Evolutionary conservation across 2,113 vertebrate species (phyloP).

Genomic region (Asarcornis scutulata): DNA sequence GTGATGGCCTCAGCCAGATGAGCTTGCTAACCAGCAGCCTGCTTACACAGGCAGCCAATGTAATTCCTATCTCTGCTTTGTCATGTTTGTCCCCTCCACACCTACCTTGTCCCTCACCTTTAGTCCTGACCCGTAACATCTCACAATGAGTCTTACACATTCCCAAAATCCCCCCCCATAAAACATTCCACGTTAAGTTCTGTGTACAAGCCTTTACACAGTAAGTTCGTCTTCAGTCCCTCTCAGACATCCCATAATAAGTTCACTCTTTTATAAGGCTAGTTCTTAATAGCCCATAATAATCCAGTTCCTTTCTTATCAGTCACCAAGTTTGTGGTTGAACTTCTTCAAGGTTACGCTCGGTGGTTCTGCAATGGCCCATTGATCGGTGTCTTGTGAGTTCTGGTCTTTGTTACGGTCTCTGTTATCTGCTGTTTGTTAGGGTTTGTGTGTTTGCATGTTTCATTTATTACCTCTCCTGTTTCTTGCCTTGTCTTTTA

Average conservation of each 20-base stretch:
- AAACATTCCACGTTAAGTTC: neutral
- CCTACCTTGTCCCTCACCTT: neutral
- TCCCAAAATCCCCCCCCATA: neutral
- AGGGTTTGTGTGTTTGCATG: neutral
- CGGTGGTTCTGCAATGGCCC: neutral
- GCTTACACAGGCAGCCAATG: neutral
- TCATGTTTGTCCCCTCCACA: neutral
- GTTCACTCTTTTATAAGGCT: constrained; percentile 1
- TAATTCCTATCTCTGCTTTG: neutral
- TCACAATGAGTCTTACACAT: neutral
- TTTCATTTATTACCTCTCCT: constrained; percentile 48
- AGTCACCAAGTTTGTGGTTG: constrained; percentile 35
- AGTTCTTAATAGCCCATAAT: constrained; percentile 19
- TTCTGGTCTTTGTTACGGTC: neutral
- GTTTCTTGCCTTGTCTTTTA: constrained; percentile 52
- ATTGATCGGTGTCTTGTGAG: neutral
- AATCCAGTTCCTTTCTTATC: neutral
- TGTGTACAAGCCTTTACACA: neutral
- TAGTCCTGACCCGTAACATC: neutral
- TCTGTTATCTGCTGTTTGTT: constrained; percentile 41
- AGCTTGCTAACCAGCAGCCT: neutral
- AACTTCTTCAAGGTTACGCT: constrained; percentile 50
- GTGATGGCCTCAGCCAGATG: neutral
- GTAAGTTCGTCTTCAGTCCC: neutral
- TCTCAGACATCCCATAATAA: neutral